These are phyloP conservation scores for Gymnothorax javanicus DNA, from an alignment of 2,797 vertebrate genomes.

Conservation along the genomic window DNA sequence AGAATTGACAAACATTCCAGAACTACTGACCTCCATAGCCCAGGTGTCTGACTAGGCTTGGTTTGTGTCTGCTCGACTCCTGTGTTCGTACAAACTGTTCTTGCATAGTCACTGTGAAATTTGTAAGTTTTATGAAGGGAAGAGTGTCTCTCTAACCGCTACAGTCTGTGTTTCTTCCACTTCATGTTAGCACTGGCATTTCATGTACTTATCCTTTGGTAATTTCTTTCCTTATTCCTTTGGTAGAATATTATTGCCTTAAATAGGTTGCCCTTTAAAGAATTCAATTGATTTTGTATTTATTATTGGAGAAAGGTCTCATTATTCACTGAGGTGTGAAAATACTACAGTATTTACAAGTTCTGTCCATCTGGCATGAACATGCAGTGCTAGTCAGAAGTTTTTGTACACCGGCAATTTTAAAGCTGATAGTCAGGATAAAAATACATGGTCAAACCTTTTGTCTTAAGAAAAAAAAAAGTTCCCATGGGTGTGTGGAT, in stretches of 20 bases:
- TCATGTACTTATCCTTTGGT: constrained; percentile 76
- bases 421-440: too few relatives aligned
- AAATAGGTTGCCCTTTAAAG: constrained; percentile 75
- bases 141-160: constrained; percentile 49
- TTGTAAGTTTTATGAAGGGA: constrained; percentile 42
- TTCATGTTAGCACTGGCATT: constrained; percentile 65
- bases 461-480: too few relatives aligned
- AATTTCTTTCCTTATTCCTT: constrained; percentile 78
- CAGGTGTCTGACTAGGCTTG: neutral
- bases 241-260: constrained; percentile 75
- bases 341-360: constrained; percentile 55
- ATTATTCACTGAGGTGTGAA: constrained; percentile 68
- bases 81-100: neutral
- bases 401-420: too few relatives aligned
- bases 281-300: constrained; percentile 77
- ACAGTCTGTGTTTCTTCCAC: constrained; percentile 40
- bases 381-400: neutral
- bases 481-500: too few relatives aligned
- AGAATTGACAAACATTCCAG: constrained; percentile 8
- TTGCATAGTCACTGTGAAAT: neutral
- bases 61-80: neutral
- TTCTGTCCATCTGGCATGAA: constrained; percentile 71
- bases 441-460: too few relatives aligned
- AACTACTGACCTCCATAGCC: neutral
- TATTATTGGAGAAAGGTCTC: constrained; percentile 76